Conservation (phyloP, 23 tunicate species). For the Phallusia fumigata region DNA sequence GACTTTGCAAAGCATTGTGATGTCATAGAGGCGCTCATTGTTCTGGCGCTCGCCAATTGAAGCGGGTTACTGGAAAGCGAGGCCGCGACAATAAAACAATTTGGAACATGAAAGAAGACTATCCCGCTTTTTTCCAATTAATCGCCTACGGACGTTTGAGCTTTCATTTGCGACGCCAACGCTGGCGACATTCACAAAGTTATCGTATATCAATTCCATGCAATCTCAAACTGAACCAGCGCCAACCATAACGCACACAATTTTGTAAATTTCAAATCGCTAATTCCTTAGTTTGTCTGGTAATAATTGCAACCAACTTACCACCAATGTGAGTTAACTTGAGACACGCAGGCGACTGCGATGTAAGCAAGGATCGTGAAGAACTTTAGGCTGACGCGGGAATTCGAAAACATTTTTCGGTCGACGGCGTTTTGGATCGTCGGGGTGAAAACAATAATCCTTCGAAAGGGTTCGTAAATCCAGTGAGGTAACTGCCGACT, state of each 20-base stretch:
- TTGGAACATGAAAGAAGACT: background rate
- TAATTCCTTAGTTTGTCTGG: too few relatives aligned
- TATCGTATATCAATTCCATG: background rate
- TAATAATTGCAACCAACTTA: background rate
- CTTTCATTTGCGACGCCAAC: background rate
- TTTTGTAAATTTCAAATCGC: too few relatives aligned
- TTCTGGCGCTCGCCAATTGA: background rate
- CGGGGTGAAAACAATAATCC: background rate
- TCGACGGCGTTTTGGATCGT: background rate
- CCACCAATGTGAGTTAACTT: constrained; percentile 3
- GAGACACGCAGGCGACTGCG: background rate
- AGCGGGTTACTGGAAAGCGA: background rate
- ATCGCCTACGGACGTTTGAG: background rate
- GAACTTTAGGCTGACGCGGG: background rate
- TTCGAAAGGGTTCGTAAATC: background rate
- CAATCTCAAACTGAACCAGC: background rate
- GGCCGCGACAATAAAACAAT: constrained; percentile 10
- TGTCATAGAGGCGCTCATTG: constrained; percentile 3
- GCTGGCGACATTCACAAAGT: background rate
- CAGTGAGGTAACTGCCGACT: background rate
- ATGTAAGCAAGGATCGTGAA: background rate
- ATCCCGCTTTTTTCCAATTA: background rate
- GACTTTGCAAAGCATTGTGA: constrained; percentile 3
- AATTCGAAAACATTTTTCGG: background rate
- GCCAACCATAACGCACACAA: too few relatives aligned